phyloP scores from a whole-genome alignment of 2,888 invertebrate genomes.

The Ctena decussata region DNA sequence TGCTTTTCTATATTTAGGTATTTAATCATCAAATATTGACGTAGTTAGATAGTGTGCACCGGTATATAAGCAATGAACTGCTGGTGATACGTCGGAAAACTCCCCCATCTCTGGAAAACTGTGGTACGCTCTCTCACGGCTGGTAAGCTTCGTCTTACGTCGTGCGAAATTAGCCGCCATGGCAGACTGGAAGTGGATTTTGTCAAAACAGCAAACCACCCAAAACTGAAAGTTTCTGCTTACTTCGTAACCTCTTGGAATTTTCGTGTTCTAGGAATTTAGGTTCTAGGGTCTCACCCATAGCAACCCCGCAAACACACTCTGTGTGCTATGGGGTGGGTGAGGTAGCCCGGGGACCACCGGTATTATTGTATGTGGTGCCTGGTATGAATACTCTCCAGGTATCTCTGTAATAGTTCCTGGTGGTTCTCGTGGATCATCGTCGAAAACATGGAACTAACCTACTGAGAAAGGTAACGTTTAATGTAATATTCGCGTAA shows the following conservation, averaged over 20 bases:
- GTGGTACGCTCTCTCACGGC: neutral
- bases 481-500: too few relatives aligned
- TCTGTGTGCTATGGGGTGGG: conserved; percentile 1
- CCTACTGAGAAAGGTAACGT: too few relatives aligned
- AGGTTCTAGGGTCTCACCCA: neutral
- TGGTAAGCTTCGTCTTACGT: neutral
- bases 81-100: too few relatives aligned
- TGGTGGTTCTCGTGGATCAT: neutral
- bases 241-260: conserved; percentile 7
- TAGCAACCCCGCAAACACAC: conserved; percentile 5
- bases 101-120: neutral
- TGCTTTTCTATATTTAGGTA: too few relatives aligned
- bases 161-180: neutral
- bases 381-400: neutral
- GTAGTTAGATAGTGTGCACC: too few relatives aligned
- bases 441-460: too few relatives aligned
- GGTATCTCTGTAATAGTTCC: neutral
- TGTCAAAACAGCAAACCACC: neutral
- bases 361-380: neutral
- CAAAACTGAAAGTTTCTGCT: neutral
- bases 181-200: conserved; percentile 5
- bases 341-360: too few relatives aligned
- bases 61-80: too few relatives aligned
- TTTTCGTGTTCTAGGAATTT: neutral
- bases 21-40: too few relatives aligned